Conservation (phyloP, 2,888 invertebrate genomes). For the Sphaeridia pumilis region DNA sequence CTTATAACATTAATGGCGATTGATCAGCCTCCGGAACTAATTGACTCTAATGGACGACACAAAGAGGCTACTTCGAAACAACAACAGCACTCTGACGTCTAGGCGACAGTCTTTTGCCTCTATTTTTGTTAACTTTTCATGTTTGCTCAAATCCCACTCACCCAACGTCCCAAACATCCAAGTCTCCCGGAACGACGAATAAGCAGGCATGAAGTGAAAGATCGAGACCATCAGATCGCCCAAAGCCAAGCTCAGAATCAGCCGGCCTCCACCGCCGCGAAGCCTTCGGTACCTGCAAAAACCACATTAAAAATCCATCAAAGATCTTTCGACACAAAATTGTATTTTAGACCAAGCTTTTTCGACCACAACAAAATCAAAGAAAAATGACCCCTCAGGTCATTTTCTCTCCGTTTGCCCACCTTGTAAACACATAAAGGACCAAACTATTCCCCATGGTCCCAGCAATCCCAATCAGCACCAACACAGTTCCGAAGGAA, state of each 20-base stretch:
- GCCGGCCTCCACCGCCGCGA: constrained; percentile 39
- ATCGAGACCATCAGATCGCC: constrained; percentile 39
- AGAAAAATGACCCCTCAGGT: neutral
- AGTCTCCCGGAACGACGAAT: constrained; percentile 38
- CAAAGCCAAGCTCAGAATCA: constrained; percentile 39
- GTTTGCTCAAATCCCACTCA: constrained; percentile 33
- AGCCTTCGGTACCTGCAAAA: constrained; percentile 38
- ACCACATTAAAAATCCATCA: neutral
- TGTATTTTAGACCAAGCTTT: too few species aligned
- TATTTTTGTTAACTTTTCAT: neutral
- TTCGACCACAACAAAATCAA: neutral
- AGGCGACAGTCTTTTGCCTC: neutral
- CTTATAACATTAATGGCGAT: neutral
- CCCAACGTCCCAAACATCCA: constrained; percentile 44
- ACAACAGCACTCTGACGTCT: neutral
- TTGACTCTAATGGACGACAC: too few species aligned
- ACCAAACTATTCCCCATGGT: constrained; percentile 38
- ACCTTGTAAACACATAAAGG: constrained; percentile 39
- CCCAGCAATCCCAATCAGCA: constrained; percentile 37
- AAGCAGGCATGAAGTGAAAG: constrained; percentile 39
- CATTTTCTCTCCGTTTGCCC: constrained; percentile 12
- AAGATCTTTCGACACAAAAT: neutral
- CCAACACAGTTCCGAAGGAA: constrained; percentile 36
- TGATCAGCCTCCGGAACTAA: too few species aligned
- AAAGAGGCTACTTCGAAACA: neutral